Percentiles rank a stretch among this genome's conserved stretches.
These are phyloP conservation scores for Clarias gariepinus DNA, from an alignment of 2,113 vertebrate genomes.

Conservation along the genomic window DNA sequence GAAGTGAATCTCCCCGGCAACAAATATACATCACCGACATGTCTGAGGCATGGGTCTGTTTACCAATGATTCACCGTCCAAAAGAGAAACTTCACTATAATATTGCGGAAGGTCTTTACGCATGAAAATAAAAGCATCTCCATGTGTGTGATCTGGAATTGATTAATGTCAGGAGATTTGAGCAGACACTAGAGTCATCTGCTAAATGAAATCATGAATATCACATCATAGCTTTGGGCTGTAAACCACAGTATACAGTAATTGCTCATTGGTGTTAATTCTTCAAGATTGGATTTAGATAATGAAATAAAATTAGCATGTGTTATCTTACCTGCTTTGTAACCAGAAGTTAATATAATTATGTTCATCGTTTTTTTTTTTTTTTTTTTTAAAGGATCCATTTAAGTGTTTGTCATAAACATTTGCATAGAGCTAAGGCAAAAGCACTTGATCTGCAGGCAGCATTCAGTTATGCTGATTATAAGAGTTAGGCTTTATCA, in stretches of 20 bases:
- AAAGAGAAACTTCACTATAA: not conserved
- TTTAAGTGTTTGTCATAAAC: not conserved
- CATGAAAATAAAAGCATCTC: conserved; percentile 21
- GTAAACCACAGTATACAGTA: not conserved
- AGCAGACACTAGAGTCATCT: not conserved
- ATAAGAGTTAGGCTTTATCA: not conserved
- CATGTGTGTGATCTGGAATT: conserved; percentile 22
- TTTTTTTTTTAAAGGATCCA: not conserved
- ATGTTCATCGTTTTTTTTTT: not conserved
- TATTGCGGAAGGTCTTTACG: not conserved
- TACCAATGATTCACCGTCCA: not conserved
- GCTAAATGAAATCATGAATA: not conserved
- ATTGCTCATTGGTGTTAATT: not conserved
- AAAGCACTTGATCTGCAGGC: not conserved
- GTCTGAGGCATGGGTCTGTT: conserved; percentile 22
- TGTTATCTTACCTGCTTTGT: conserved; percentile 17
- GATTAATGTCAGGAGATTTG: conserved; percentile 13
- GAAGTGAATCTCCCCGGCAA: conserved; percentile 13
- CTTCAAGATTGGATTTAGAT: not conserved
- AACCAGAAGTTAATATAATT: not conserved
- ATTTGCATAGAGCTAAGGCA: not conserved
- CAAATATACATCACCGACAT: conserved; percentile 22
- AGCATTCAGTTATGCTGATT: not conserved
- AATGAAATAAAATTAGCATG: not conserved
- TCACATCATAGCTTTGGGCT: not conserved